Percentiles rank a stretch among this genome's conserved stretches.
These are phyloP conservation scores for Pyrocoelia pectoralis DNA, from an alignment of 2,888 invertebrate genomes.

Conservation along the genomic window DNA sequence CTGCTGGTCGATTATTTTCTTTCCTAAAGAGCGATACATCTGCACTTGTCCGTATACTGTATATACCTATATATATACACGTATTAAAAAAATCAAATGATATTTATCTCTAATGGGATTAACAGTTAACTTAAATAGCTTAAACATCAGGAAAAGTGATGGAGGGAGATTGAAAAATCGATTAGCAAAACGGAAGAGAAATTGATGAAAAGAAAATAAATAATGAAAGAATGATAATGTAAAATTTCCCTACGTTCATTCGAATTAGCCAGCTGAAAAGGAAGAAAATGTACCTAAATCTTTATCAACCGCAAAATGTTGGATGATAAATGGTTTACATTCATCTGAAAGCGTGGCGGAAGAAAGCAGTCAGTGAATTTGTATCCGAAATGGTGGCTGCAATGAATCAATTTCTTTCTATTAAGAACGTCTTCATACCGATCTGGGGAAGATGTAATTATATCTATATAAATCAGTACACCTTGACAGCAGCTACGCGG, in stretches of 20 bases:
- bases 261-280: conserved; percentile 55
- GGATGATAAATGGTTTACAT: conserved; percentile 59
- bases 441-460: conserved; percentile 56
- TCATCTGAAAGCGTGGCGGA: conserved; percentile 50
- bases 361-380: conserved; percentile 55
- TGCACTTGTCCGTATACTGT: conserved; percentile 17
- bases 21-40: conserved; percentile 23
- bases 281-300: conserved; percentile 58
- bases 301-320: conserved; percentile 58
- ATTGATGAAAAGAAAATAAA: conserved; percentile 52
- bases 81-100: conserved; percentile 19
- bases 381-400: conserved; percentile 44
- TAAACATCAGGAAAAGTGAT: not conserved
- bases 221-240: conserved; percentile 59
- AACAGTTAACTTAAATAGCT: conserved; percentile 2
- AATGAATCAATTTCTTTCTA: conserved; percentile 55
- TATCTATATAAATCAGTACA: conserved; percentile 56
- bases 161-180: conserved; percentile 9
- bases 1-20: conserved; percentile 33
- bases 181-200: conserved; percentile 23
- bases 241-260: conserved; percentile 53
- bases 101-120: conserved; percentile 15
- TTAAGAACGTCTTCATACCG: conserved; percentile 50
- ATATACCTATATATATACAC: no score
- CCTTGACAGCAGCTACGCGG: conserved; percentile 50